Base-by-base conservation (phyloP, 2,888 invertebrate species). In the Leucoma salicis region DNA sequence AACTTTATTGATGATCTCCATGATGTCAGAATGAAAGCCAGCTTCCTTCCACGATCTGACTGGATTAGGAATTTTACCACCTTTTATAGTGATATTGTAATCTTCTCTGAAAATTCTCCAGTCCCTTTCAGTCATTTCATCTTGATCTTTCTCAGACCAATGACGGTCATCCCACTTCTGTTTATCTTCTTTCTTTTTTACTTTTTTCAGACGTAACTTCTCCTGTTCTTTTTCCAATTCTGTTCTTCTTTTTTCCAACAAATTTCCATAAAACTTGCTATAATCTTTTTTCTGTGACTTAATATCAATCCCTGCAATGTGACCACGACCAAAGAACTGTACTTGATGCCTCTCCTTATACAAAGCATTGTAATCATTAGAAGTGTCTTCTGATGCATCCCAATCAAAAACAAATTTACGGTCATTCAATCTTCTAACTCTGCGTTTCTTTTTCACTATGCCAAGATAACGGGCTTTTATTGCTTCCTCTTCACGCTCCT, bases 81-180 rank as follows among this genome's bases (percentile, higher is more conserved):
- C 98, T 84, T 99, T 99, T 48, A 99, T 96, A 2, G 98, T 96
- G 39, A 99, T 99, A 74, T 98, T 99, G 79, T 98, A 99, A 86
- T 99, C 99, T 83, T 99, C 99, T 53, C 99, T 93, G 79, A 99
- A 99, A 67, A 99, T 99, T 80, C 99, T 93, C 99, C 99, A 99
- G 90, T 99, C 99, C 65, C 99, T 92, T 78, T 99, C 99, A 0
- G 96, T 97, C 99, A 99, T 99, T 82, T 99, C 98, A 37, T 94
- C 93, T 0, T 95, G 86, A 7, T 94, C 94, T 78, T 99, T 99
- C 70, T 99, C 98, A 2, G 96, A 95, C 99, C 99, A 99, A 80
- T 99, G 99, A 3, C 99, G 93, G 77, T 99, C 99, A 81, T 99
- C 99, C 97, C 97, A 99, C 70, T 97, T 95, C 73, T 98, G 98